Evolutionary conservation across 2,113 vertebrate genomes (phyloP).

Genomic region (Neogobius melanostomus): DNA sequence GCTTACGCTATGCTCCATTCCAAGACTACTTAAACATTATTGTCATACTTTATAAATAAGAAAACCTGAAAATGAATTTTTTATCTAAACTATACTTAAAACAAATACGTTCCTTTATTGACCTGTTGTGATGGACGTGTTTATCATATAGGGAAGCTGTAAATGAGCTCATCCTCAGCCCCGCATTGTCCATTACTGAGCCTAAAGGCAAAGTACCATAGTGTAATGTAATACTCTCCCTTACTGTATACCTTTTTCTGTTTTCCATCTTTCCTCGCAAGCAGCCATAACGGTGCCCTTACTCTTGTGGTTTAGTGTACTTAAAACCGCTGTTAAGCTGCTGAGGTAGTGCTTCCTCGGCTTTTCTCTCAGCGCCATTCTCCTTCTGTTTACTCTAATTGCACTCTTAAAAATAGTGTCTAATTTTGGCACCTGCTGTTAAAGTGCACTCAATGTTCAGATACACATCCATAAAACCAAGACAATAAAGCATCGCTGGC

Average conservation of each 20-base stretch:
- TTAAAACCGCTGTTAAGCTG: not conserved
- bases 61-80: too few species aligned
- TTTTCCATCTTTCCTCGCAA: not conserved
- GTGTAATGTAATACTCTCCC: not conserved
- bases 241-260: not conserved
- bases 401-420: not conserved
- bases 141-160: not conserved
- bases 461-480: constrained; percentile 3
- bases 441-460: constrained; percentile 1
- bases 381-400: constrained; percentile 3
- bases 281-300: not conserved
- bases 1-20: too few species aligned
- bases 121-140: not conserved
- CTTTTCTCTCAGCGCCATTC: not conserved
- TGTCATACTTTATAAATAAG: too few species aligned
- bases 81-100: too few species aligned
- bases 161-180: not conserved
- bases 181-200: not conserved
- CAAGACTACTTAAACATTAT: too few species aligned
- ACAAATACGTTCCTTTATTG: not conserved
- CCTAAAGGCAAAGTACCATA: not conserved
- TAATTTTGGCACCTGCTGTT: constrained; percentile 8
- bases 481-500: not conserved
- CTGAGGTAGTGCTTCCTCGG: not conserved
- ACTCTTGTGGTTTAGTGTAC: not conserved